Percentiles rank a stretch among this genome's conserved stretches.
Conservation (phyloP, 1,140 invertebrate species). For the Caenorhabditis inopinata region DNA sequence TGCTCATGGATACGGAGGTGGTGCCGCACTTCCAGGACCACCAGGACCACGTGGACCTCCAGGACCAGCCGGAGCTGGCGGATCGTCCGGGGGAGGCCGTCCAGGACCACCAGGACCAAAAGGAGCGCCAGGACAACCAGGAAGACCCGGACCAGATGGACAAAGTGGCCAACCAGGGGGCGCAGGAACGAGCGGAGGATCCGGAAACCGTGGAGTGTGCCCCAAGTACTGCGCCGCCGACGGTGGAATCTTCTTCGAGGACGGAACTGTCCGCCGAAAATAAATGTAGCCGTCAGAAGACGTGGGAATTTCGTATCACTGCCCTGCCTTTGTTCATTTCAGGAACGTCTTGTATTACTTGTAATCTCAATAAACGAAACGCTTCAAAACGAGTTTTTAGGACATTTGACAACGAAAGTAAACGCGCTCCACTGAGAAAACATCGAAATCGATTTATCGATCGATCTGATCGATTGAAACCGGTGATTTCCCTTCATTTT, state of each 20-base stretch:
- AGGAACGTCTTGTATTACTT: constrained; percentile 9
- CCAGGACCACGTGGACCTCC: constrained; percentile 19
- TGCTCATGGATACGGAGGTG: constrained; percentile 25
- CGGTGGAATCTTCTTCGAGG: constrained; percentile 45
- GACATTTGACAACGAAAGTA: too few species aligned
- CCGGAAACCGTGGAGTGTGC: constrained; percentile 36
- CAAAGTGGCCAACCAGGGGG: constrained; percentile 29
- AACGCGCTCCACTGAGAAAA: too few species aligned
- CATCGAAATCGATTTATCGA: too few species aligned
- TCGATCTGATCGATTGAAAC: too few species aligned
- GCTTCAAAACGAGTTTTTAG: too few species aligned
- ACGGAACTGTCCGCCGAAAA: constrained; percentile 30
- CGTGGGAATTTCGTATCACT: background rate
- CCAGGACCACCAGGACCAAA: constrained; percentile 27
- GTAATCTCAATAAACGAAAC: constrained; percentile 29
- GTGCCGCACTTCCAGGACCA: background rate
- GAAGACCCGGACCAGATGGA: constrained; percentile 41
- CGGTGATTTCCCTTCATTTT: too few species aligned
- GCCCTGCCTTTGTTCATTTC: background rate
- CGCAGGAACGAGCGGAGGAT: constrained; percentile 11
- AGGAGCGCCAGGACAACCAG: constrained; percentile 44
- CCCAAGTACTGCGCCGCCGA: constrained; percentile 42
- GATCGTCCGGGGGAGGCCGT: background rate
- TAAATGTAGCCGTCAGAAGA: background rate
- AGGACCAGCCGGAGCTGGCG: background rate